These are phyloP conservation scores for Perizoma flavofasciatum DNA, from an alignment of 2,888 invertebrate genomes.

Conservation along the genomic window DNA sequence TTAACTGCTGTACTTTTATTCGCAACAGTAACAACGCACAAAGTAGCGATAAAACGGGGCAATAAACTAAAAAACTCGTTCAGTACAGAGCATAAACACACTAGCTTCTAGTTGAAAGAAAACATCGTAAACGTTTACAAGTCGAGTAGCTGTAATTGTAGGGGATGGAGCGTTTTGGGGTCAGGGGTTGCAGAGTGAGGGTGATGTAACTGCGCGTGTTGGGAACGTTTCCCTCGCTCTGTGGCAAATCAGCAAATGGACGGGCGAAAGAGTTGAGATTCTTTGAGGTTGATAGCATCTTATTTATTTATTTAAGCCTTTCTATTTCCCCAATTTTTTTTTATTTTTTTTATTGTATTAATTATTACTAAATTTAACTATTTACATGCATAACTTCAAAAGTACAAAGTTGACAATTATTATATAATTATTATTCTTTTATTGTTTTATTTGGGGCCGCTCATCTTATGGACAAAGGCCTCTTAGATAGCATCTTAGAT, in stretches of 20 bases:
- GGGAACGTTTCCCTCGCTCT: not conserved
- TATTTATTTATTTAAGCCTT: too few relatives aligned
- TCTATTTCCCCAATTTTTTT: too few relatives aligned
- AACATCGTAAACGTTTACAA: constrained; percentile 75
- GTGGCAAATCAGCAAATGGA: not conserved
- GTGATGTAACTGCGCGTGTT: not conserved
- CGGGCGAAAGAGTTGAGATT: not conserved
- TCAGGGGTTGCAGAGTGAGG: not conserved
- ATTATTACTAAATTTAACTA: too few relatives aligned
- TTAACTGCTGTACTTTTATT: constrained; percentile 43
- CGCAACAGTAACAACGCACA: constrained; percentile 50
- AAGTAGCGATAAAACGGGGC: constrained; percentile 60
- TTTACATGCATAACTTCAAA: too few relatives aligned
- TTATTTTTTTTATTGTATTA: too few relatives aligned
- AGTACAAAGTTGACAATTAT: too few relatives aligned
- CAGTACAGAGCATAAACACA: constrained; percentile 65
- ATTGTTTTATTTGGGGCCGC: too few relatives aligned
- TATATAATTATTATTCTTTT: too few relatives aligned
- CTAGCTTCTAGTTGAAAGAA: constrained; percentile 66
- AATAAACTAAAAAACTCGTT: constrained; percentile 74
- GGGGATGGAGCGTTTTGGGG: constrained; percentile 35
- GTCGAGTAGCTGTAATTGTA: constrained; percentile 53
- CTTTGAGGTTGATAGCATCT: not conserved
- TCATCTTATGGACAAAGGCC: too few relatives aligned
- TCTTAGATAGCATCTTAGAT: too few relatives aligned